phyloP scores from a whole-genome alignment of 2,888 invertebrate species.

The Lochmaea crataegi region DNA sequence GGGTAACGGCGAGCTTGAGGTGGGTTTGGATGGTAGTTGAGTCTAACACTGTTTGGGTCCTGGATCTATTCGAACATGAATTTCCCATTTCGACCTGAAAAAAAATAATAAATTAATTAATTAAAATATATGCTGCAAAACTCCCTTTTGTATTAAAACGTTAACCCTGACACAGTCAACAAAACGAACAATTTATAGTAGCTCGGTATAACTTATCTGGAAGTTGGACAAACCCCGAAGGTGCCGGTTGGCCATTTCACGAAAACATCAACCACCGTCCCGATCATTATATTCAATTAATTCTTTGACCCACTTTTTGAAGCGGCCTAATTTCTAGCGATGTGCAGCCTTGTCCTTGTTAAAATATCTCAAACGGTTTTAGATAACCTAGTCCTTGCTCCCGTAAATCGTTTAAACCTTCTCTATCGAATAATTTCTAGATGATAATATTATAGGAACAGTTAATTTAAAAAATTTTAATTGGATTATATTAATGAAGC shows the following conservation, averaged over 20 bases:
- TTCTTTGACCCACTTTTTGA: background rate
- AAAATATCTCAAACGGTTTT: background rate
- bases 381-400: background rate
- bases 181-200: background rate
- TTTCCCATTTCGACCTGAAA: too few relatives aligned
- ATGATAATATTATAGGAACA: too few relatives aligned
- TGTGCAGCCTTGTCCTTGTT: constrained; percentile 3
- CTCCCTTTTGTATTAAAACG: background rate
- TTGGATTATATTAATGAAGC: background rate
- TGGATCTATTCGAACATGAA: too few relatives aligned
- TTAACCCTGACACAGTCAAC: background rate
- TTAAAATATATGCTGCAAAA: too few relatives aligned
- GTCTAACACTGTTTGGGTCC: too few relatives aligned
- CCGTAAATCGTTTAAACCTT: background rate
- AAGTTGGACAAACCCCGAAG: background rate
- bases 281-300: constrained; percentile 7
- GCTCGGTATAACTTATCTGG: background rate
- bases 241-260: background rate
- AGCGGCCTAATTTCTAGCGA: constrained; percentile 4
- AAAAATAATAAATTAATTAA: too few relatives aligned
- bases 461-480: background rate
- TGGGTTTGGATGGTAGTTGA: too few relatives aligned
- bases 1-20: too few relatives aligned
- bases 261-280: background rate
- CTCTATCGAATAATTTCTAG: background rate